phyloP scores from a whole-genome alignment of 2,113 vertebrate genomes.

The Chionis minor region DNA sequence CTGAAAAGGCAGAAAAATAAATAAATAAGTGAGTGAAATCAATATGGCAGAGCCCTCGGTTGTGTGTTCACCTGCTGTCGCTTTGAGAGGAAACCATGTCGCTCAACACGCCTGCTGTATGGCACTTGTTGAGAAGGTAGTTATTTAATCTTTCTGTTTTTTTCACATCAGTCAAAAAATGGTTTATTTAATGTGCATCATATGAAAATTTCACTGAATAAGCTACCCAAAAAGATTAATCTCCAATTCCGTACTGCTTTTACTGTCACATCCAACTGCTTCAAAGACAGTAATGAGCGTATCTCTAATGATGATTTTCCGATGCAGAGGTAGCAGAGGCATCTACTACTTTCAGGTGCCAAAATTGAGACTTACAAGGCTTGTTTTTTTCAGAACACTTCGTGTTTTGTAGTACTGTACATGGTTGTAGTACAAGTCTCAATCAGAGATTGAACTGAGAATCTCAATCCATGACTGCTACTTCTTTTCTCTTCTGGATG shows the following conservation, averaged over 20 bases:
- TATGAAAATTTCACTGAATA: slow-evolving; percentile 14
- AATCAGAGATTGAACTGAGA: background rate
- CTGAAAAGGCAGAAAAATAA: background rate
- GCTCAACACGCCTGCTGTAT: background rate
- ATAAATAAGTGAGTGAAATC: background rate
- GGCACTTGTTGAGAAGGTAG: background rate
- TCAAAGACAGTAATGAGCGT: background rate
- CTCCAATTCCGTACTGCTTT: background rate
- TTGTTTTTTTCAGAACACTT: background rate
- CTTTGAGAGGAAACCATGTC: background rate
- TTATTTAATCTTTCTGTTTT: background rate
- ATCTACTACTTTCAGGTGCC: slow-evolving; percentile 15
- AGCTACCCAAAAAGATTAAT: slow-evolving; percentile 33
- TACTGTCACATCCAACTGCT: slow-evolving; percentile 5
- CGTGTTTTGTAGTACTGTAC: background rate
- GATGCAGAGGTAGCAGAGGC: background rate
- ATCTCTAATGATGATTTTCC: slow-evolving; percentile 12
- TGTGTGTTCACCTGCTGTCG: background rate
- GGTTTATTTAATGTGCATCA: slow-evolving; percentile 21
- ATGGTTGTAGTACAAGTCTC: background rate
- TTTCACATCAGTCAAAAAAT: background rate
- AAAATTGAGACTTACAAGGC: background rate
- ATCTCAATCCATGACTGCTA: background rate
- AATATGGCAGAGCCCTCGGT: background rate
- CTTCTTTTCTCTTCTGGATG: background rate